Evolutionary conservation across 2,797 vertebrate genomes (phyloP), one percentile per base, ranked within the genome.

Genomic region (Antrozous pallidus): DNA sequence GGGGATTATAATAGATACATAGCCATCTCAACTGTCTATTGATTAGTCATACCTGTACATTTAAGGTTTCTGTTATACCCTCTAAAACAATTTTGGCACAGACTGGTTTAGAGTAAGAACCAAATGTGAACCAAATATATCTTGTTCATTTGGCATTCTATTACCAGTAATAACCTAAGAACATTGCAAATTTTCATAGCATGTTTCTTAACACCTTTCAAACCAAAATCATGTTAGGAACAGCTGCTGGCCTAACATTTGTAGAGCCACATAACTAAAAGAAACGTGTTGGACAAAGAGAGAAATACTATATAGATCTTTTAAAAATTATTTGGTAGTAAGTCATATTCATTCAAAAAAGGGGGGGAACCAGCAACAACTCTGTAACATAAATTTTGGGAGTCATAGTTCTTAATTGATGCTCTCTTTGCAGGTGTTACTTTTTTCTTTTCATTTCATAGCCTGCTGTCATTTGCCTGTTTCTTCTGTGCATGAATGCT

Each of bases 351-450:
- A 85, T 94, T 56, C 54, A 77, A 89, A 95, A 78, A 81, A 56
- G 12, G 28, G 18, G 18, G 56, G 65, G 80, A 18, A n/a, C 31
- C 31, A 70, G 33, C 45, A 87, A 73, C n/a, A 83, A 71, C 56
- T 92, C 91, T 2, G 0, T 93, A 96, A 77, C 67, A 88, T 91
- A 90, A 20, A 95, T 85, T 96, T 90, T 9, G 26, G 95, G 65
- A 93, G 74, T 97, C 84, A 6, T 95, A 69, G 63, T 97, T 91
- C 94, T 97, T 96, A 98, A 97, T 92, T 95, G 86, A 86, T 96
- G 75, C 81, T 98, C 51, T 97, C 78, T 31, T 75, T 81, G 88
- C 67, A 96, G 87, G 90, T 97, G 51, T 97, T 94, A 94, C 92
- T 90, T 96, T 96, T 95, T 17, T 40, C 49, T 91, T 95, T 97